These are phyloP conservation scores for Pterostichus madidus DNA, from an alignment of 2,888 invertebrate species.

Conservation along the genomic window DNA sequence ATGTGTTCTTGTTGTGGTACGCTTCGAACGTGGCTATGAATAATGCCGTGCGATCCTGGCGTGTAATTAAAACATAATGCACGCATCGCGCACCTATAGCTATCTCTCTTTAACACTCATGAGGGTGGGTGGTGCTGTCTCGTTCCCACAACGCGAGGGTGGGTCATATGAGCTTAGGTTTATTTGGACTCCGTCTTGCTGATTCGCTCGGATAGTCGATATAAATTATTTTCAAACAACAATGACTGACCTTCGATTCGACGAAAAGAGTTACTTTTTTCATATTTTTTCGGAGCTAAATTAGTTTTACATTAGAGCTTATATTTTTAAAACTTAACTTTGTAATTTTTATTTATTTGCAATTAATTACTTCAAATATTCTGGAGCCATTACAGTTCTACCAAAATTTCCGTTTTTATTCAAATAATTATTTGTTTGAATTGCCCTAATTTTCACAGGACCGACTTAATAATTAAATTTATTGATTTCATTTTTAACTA, in stretches of 20 bases:
- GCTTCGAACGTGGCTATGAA: slow-evolving; percentile 75
- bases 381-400: too few relatives aligned
- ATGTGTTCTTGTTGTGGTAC: slow-evolving; percentile 76
- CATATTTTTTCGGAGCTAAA: slow-evolving; percentile 30
- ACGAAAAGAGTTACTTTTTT: slow-evolving; percentile 38
- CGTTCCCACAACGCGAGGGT: slow-evolving; percentile 36
- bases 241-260: slow-evolving; percentile 43
- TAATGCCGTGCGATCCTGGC: slow-evolving; percentile 76
- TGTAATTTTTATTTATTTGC: too few relatives aligned
- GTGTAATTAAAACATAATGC: slow-evolving; percentile 77
- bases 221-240: slow-evolving; percentile 53
- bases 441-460: too few relatives aligned
- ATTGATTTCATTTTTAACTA: too few relatives aligned
- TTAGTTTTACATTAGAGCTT: slow-evolving; percentile 27
- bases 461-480: too few relatives aligned
- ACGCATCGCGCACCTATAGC: slow-evolving; percentile 71
- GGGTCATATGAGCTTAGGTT: slow-evolving; percentile 46
- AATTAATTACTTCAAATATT: too few relatives aligned
- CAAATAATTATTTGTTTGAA: too few relatives aligned
- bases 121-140: neutral
- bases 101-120: neutral
- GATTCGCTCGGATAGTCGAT: slow-evolving; percentile 45
- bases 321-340: too few relatives aligned
- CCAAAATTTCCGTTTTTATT: too few relatives aligned
- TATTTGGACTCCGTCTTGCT: slow-evolving; percentile 48